Evolutionary conservation across 1,140 invertebrate genomes (phyloP), one percentile per base, ranked within the genome.

Genomic region (Drosophila setifemur): DNA sequence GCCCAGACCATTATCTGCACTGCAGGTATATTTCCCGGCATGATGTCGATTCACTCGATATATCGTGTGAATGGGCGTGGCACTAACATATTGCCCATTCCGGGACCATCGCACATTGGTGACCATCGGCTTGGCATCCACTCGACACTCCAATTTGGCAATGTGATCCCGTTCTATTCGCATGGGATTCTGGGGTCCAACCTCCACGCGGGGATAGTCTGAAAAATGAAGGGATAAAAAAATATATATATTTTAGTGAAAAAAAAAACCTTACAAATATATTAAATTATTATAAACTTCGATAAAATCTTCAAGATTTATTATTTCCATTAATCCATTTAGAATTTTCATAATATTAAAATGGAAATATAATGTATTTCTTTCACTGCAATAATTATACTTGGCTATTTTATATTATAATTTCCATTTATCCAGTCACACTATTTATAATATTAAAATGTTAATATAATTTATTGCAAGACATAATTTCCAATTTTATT

Each of bases 181-280:
- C 18, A 98, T 71, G 0, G 96, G 96, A 89, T 98, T 97, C 88
- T 96, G 95, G 4, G 97, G 96, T 0, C 96, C 96, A 11, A 98
- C 95, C 71, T 95, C 94, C 2, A 98, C 95, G 11, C 97, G 92
- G 0, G 97, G 97, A 90, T 95, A 97, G 92, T 98, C 96, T 97
- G 91, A 8, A 93, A 19, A 31, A 7, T 40, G 14, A 45, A 12
- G 1, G 4, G 9, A 18, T 28, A 39, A 2, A 25, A 37, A 85
- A 40, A 37, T 14, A 9, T 8, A 11, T 2, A 1, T 1, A 8
- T 16, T 26, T 43, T 23, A 23, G 2, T 23, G 2, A 5, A 5
- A 3, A 23, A 23, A 23, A 23, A 23, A 5, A 5, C 21, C 2
- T 2, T 23, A 23, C 21, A 23, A 3, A 23, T 23, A 3, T 23